Conservation (phyloP, 2,797 vertebrate genomes). For the Rhynchonycteris naso region DNA sequence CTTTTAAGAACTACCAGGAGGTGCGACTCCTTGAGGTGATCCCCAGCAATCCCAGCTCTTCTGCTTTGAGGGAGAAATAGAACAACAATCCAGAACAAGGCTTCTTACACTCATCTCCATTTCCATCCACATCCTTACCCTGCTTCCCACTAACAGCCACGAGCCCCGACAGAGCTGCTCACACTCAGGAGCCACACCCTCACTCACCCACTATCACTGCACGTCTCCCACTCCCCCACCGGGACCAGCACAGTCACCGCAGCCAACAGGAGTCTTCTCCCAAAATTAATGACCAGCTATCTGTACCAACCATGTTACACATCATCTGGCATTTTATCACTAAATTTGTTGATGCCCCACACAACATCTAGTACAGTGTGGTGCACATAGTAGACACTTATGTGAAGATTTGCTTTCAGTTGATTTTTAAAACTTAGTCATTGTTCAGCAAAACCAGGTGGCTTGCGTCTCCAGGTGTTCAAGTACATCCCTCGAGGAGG, state of each 20-base stretch:
- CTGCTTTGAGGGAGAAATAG: neutral
- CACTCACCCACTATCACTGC: neutral
- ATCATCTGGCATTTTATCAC: neutral
- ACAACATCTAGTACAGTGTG: neutral
- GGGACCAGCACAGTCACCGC: neutral
- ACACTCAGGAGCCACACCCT: neutral
- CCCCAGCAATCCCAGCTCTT: neutral
- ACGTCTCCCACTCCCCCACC: neutral
- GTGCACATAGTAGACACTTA: neutral
- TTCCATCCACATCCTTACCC: neutral
- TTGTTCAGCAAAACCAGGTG: neutral
- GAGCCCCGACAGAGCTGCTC: neutral
- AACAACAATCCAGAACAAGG: neutral
- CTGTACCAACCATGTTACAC: neutral
- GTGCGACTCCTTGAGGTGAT: neutral
- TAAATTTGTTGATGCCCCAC: neutral
- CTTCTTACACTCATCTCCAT: neutral
- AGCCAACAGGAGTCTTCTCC: neutral
- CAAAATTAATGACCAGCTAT: neutral
- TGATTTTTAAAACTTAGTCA: neutral
- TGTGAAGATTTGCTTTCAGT: neutral
- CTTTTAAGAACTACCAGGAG: neutral
- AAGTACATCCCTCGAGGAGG: neutral
- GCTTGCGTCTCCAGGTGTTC: neutral
- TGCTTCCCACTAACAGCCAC: neutral